phyloP scores from a whole-genome alignment of 2,888 invertebrate species.

The Leptopilina drosophilae region DNA sequence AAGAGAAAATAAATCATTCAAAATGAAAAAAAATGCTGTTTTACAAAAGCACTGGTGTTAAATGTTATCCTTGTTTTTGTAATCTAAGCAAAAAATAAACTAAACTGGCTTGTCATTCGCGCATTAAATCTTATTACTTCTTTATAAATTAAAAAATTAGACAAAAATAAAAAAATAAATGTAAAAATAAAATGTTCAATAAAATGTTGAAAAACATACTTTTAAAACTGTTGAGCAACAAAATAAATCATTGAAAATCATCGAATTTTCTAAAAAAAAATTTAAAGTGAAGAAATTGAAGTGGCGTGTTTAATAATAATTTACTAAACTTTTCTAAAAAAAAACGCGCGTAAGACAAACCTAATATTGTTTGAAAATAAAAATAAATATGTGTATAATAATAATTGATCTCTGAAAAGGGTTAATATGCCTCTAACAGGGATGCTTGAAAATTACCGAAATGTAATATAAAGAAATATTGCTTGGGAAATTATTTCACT shows the following conservation, averaged over 20 bases:
- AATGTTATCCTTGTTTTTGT: constrained; percentile 24
- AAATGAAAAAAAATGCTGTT: background rate
- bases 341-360: constrained; percentile 19
- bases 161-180: background rate
- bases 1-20: background rate
- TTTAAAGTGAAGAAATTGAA: constrained; percentile 3
- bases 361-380: constrained; percentile 18
- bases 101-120: constrained; percentile 38
- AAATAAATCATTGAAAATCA: background rate
- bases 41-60: constrained; percentile 19
- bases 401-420: background rate
- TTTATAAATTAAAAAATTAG: background rate
- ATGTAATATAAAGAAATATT: background rate
- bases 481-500: background rate
- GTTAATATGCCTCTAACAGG: background rate
- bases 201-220: background rate
- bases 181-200: too few relatives aligned
- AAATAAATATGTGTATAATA: background rate
- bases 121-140: background rate
- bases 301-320: constrained; percentile 12
- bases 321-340: constrained; percentile 1
- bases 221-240: background rate
- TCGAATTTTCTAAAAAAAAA: background rate
- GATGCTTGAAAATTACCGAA: constrained; percentile 5
- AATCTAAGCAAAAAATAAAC: constrained; percentile 13